Conservation (phyloP, 35 echinoderm and acorn worm genomes). For the Apostichopus parvimensis region DNA sequence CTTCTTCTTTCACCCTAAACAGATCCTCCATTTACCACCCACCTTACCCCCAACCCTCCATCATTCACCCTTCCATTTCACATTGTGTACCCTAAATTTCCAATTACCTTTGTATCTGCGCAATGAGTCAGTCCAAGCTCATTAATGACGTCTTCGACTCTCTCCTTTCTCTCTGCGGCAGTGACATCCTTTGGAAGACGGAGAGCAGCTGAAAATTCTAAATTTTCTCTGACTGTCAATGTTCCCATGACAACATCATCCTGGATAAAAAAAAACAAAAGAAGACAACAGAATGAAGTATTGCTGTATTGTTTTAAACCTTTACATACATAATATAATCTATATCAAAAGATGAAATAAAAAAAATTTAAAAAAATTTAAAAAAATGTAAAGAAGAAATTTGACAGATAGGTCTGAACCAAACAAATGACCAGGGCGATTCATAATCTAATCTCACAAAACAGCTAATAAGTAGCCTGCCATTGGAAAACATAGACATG, state of each 20-base stretch:
- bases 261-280: conserved; percentile 34
- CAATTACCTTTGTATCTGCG: conserved; percentile 82
- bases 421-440: too few species aligned
- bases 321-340: too few species aligned
- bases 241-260: conserved; percentile 99
- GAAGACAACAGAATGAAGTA: not conserved
- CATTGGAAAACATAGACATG: too few species aligned
- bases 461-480: too few species aligned
- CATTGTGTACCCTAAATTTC: not conserved
- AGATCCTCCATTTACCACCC: not conserved
- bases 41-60: not conserved
- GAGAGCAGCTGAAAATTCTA: conserved; percentile 85
- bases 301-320: too few species aligned
- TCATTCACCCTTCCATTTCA: not conserved
- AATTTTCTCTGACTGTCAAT: conserved; percentile 84
- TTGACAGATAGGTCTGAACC: too few species aligned
- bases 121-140: conserved; percentile 78
- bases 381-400: too few species aligned
- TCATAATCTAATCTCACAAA: too few species aligned
- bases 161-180: conserved; percentile 60
- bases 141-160: conserved; percentile 81
- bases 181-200: conserved; percentile 65
- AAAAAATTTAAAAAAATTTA: too few species aligned
- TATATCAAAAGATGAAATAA: too few species aligned
- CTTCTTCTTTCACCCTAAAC: too few species aligned